Conservation (phyloP, 1,140 invertebrate genomes). For the Cheumatopsyche charites region DNA sequence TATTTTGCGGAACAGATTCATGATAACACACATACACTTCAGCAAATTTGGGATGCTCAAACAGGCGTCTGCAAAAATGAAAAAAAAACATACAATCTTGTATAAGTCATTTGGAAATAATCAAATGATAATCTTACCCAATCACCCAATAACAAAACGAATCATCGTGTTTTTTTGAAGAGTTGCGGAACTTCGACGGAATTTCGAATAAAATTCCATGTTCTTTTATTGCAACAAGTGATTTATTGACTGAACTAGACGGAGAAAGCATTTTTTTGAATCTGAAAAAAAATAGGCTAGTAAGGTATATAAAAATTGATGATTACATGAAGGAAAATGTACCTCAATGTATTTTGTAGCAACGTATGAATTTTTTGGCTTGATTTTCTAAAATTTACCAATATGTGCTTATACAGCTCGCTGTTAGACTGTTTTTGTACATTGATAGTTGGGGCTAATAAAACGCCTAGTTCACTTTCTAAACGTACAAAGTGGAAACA, state of each 20-base stretch:
- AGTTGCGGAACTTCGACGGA: slow-evolving; percentile 51
- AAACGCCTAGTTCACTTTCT: slow-evolving; percentile 68
- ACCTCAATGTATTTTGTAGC: slow-evolving; percentile 74
- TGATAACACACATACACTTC: slow-evolving; percentile 83
- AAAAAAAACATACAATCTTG: slow-evolving; percentile 39
- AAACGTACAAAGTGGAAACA: slow-evolving; percentile 73
- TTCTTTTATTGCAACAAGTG: slow-evolving; percentile 78
- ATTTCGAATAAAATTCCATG: slow-evolving; percentile 67
- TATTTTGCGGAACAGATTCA: slow-evolving; percentile 78
- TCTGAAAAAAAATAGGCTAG: slow-evolving; percentile 46
- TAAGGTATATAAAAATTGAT: neutral
- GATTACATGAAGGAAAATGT: slow-evolving; percentile 30
- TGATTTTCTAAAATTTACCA: slow-evolving; percentile 70
- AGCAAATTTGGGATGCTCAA: slow-evolving; percentile 71
- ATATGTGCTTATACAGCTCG: slow-evolving; percentile 62
- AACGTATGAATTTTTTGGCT: slow-evolving; percentile 73
- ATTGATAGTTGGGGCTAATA: slow-evolving; percentile 66
- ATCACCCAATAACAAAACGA: slow-evolving; percentile 63
- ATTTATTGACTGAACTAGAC: slow-evolving; percentile 65
- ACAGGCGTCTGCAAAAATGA: slow-evolving; percentile 67
- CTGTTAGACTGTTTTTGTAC: slow-evolving; percentile 57
- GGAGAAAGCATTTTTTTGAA: slow-evolving; percentile 58
- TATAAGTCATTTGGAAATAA: too few species aligned
- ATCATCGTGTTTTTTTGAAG: slow-evolving; percentile 55
- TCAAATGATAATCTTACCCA: slow-evolving; percentile 56